These are phyloP conservation scores for Megaceryle alcyon DNA, from an alignment of 2,797 vertebrate species.

Conservation along the genomic window DNA sequence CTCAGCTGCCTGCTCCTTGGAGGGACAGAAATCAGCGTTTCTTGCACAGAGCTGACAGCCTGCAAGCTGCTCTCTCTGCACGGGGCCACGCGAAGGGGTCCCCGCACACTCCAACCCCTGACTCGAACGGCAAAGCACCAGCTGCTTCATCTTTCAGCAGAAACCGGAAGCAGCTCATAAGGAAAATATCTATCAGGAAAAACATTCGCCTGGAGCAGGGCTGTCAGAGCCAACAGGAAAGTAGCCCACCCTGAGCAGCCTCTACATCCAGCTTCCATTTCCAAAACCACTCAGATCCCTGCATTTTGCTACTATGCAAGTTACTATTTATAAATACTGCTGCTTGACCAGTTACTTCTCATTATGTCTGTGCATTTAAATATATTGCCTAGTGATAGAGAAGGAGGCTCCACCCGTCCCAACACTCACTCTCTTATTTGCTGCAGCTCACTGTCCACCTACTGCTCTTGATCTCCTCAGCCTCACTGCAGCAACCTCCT, in stretches of 20 bases:
- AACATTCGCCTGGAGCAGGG: not conserved
- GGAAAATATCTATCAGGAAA: not conserved
- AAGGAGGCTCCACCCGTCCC: not conserved
- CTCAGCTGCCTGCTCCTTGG: not conserved
- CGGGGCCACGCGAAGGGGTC: not conserved
- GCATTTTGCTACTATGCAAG: not conserved
- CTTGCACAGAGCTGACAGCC: not conserved
- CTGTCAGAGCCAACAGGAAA: not conserved
- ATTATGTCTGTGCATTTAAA: not conserved
- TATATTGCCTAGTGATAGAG: accelerated
- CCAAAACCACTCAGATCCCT: not conserved
- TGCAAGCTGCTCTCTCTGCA: not conserved
- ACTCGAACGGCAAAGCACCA: accelerated
- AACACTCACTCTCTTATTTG: not conserved
- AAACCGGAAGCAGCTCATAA: not conserved
- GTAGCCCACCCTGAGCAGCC: not conserved
- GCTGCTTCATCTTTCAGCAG: not conserved
- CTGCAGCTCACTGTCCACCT: not conserved
- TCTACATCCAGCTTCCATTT: not conserved
- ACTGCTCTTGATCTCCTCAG: not conserved
- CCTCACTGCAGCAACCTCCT: not conserved
- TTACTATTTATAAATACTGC: not conserved
- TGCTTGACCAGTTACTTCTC: not conserved
- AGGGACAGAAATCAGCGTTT: accelerated
- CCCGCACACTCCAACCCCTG: accelerated